Percentiles rank a stretch among this genome's conserved stretches.
Conservation (phyloP, 2,113 vertebrate species). For the Regulus satrapa region DNA sequence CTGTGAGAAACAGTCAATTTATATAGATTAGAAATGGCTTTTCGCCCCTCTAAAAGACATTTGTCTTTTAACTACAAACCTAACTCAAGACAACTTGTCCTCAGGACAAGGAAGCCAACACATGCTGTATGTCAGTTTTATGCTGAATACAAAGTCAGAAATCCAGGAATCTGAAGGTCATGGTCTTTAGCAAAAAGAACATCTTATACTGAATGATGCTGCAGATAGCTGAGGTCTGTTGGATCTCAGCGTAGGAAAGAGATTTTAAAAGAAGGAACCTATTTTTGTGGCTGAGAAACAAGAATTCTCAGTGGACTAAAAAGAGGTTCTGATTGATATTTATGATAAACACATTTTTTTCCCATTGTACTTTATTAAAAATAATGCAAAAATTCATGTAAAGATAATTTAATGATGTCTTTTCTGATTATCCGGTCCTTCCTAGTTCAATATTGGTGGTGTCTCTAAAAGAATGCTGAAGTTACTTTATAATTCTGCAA, state of each 20-base stretch:
- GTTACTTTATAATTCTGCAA: neutral
- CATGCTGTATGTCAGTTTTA: neutral
- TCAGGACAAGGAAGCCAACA: neutral
- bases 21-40: neutral
- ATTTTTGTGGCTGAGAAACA: neutral
- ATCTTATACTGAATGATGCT: neutral
- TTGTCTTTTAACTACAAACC: neutral
- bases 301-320: neutral
- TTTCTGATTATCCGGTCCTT: neutral
- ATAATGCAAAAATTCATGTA: neutral
- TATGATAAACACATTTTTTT: neutral
- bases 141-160: neutral
- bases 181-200: neutral
- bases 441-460: neutral
- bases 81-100: neutral
- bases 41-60: neutral
- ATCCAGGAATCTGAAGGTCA: neutral
- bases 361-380: neutral
- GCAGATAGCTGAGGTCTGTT: neutral
- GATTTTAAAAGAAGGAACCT: neutral
- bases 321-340: neutral
- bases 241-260: neutral
- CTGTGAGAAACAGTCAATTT: neutral
- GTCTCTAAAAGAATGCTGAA: neutral
- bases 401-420: neutral